Evolutionary conservation across 2,113 vertebrate genomes (phyloP).

Genomic region (Mustela nigripes): DNA sequence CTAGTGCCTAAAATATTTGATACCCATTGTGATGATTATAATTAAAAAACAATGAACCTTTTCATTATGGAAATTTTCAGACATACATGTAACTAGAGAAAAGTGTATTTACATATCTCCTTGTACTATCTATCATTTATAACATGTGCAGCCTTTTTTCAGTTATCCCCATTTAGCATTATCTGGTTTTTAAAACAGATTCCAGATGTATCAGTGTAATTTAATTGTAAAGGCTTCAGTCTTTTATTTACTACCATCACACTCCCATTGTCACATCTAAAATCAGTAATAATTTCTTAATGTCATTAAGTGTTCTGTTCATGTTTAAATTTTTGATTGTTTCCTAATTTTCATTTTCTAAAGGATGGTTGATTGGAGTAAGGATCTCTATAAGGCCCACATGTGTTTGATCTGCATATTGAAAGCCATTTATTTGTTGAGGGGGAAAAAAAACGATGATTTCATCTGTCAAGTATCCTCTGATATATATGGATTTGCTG

Average conservation of each 20-base stretch:
- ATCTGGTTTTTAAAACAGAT: not conserved
- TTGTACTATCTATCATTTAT: not conserved
- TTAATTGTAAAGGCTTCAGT: not conserved
- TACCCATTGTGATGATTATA: not conserved
- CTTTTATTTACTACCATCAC: not conserved
- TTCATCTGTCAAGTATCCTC: not conserved
- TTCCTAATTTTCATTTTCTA: not conserved
- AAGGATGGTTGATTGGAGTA: not conserved
- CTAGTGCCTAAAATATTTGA: not conserved
- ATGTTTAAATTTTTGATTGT: conserved; percentile 10
- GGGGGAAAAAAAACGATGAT: not conserved
- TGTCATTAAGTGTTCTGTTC: not conserved
- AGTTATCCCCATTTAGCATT: not conserved
- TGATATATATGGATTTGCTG: conserved; percentile 21
- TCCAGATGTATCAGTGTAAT: not conserved
- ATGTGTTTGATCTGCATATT: not conserved
- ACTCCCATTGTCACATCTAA: not conserved
- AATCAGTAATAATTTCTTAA: conserved; percentile 30
- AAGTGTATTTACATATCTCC: not conserved
- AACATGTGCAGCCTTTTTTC: not conserved
- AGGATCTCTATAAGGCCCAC: not conserved
- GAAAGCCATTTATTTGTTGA: conserved; percentile 3
- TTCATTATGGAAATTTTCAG: not conserved
- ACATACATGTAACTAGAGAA: not conserved
- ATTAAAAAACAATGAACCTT: not conserved